Evolutionary conservation across 1,140 invertebrate species (phyloP), one percentile per base, ranked within the genome.

Genomic region (Conus betulinus): DNA sequence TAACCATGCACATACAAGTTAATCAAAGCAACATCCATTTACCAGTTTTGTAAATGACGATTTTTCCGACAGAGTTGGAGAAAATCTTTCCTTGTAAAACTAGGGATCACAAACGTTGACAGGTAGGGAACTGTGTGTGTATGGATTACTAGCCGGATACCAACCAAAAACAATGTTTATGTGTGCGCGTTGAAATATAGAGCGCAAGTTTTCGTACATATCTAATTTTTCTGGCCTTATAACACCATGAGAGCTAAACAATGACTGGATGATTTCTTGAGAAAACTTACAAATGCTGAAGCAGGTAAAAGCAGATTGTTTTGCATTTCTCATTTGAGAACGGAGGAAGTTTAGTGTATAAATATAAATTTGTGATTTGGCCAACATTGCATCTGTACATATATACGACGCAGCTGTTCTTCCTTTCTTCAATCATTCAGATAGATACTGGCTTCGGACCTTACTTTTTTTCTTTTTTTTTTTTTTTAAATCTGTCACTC

Each of bases 101-200:
- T n/a, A 71, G 23, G 67, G 67, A 71, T 71, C 17, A 23, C 67
- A 23, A 71, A 71, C 67, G 67, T 71, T 71, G 67, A 71, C 67
- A 71, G 67, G 67, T 71, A 71, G 67, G 67, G 67, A 71, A 71
- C 67, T 20, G 67, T 71, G 67, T 71, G 67, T 71, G 67, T 71
- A n/a, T 71, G 67, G 67, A 71, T 71, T 71, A 71, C 67, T n/a
- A 71, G 67, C 67, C 67, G 67, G 13, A 71, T 23, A 71, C 23
- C 67, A 71, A 23, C 67, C 67, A 20, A 71, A 71, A 71, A 71
- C 67, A 71, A 71, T n/a, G n/a, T 20, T n/a, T 71, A n/a, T 23
- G 67, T n/a, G 67, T 71, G 67, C 67, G 67, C 67, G 20, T 23
- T 7, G 20, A 71, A 23, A 71, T 71, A 71, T 23, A 71, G 67